Base-by-base conservation (phyloP, 2,797 vertebrate genomes). In the Oceanodroma leucorhoa region DNA sequence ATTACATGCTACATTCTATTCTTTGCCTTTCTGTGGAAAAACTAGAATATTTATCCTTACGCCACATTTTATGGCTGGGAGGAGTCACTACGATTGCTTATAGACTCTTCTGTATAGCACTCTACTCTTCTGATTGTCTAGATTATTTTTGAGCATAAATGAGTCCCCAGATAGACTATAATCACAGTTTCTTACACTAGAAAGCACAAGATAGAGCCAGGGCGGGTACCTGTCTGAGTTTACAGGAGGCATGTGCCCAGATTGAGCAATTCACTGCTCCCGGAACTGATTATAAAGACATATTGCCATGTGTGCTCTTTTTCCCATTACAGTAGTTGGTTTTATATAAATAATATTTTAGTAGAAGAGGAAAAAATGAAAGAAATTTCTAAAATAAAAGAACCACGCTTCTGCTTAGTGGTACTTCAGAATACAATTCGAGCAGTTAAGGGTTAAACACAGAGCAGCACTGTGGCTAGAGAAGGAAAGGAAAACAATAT, bases 401-500 rank as follows among this genome's bases (percentile, higher is more conserved):
- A 58, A 26, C 4, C 2, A 46, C 67, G n/a, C 40, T 48, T 14
- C 67, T 87, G 8, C 22, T 51, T n/a, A 11, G 57, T 16, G 69
- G 27, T 34, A 27, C 57, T 83, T 69, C 27, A 45, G 58, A 86
- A 38, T 13, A 22, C 12, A 57, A n/a, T 34, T 34, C 81, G 83
- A 70, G 51, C 54, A 75, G 6, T 2, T 43, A 57, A 79, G 93
- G 77, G 93, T 96, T 96, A 95, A 97, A 38, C 21, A 29, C 57
- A n/a, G 65, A 86, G 76, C 40, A 79, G 77, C 58, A 30, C 65
- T 89, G 86, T 53, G 87, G 85, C 70, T 94, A 14, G 83, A 64
- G 93, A 77, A 89, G 80, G 89, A 81, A 94, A 91, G 73, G 58
- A 94, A 97, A 96, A 97, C 91, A 96, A 92, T 82, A 96, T 90